A percentile compares a stretch with the other conserved stretches of the same genome.
These are phyloP conservation scores for Coenonympha arcania DNA, from an alignment of 2,888 invertebrate genomes.

Conservation along the genomic window DNA sequence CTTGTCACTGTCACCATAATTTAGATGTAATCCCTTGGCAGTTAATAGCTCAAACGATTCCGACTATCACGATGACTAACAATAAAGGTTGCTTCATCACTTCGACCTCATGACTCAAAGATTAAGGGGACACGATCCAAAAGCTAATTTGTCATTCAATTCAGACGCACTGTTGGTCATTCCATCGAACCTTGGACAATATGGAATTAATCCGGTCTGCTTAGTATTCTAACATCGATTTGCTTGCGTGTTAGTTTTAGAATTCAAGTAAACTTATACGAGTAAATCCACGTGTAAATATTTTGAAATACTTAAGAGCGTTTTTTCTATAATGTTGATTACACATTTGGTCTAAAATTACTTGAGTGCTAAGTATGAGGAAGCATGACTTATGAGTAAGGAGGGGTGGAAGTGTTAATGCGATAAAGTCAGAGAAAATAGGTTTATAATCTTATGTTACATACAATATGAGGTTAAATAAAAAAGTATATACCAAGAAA, in stretches of 20 bases:
- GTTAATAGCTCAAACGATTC: background rate
- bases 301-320: too few species aligned
- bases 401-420: too few species aligned
- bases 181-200: slow-evolving; percentile 1
- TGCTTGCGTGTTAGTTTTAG: background rate
- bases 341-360: too few species aligned
- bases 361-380: too few species aligned
- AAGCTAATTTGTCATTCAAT: slow-evolving; percentile 10
- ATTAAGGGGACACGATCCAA: slow-evolving; percentile 7
- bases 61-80: slow-evolving; percentile 2
- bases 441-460: too few species aligned
- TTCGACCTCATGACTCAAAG: slow-evolving; percentile 8
- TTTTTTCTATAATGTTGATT: too few species aligned
- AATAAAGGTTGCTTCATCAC: slow-evolving; percentile 7
- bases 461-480: too few species aligned
- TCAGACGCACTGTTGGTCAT: slow-evolving; percentile 6
- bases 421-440: too few species aligned
- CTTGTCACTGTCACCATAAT: background rate
- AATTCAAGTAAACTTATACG: too few species aligned
- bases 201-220: background rate
- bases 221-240: background rate
- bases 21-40: background rate
- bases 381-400: too few species aligned
- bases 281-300: too few species aligned
- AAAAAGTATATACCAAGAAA: too few species aligned